Evolutionary conservation across 1,140 invertebrate species (phyloP), one percentile per base, ranked within the genome.

Genomic region (Uloborus diversus): DNA sequence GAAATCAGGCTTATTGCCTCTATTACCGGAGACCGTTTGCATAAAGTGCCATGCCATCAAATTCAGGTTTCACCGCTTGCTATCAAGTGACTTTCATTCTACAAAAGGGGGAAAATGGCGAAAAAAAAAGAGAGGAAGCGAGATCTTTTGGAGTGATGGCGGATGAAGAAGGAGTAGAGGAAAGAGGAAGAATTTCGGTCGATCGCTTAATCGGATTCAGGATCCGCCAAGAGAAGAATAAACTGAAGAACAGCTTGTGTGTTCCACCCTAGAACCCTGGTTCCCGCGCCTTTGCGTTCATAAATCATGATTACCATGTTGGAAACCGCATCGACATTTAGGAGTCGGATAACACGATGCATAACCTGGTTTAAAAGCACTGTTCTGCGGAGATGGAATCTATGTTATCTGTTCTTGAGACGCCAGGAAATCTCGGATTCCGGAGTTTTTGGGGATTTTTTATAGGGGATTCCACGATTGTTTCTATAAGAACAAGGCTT

Each of bases 281-380:
- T 75, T 64, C 30, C 42, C 23, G 33, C 64, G 71, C n/a, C 30
- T 51, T 64, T 51, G n/a, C 37, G 37, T 30, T 53, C 59, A 75
- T 75, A 64, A 64, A 75, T 75, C 71, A 75, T 42, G 71, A 64
- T 75, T 75, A 75, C 71, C 57, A 62, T 64, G 71, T 27, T 53
- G 13, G 37, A 75, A 73, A 64, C 37, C 71, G 35, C 59, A 51
- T 64, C 71, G 27, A 51, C 35, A 56, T 73, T 73, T 37, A n/a
- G 23, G 11, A 42, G 27, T 30, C 23, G 25, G 59, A 37, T 49
- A 64, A 35, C 25, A 73, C 9, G 32, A 73, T 56, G 33, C 56
- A 33, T 64, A 47, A 71, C 53, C 30, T 25, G 33, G 68, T 71
- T 71, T 71, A 59, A 64, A 64, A 64, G 20, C 20, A 73, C 49